Percentiles rank a stretch among this genome's conserved stretches.
phyloP scores from a whole-genome alignment of 2,888 invertebrate genomes.

The Cyaniris semiargus region DNA sequence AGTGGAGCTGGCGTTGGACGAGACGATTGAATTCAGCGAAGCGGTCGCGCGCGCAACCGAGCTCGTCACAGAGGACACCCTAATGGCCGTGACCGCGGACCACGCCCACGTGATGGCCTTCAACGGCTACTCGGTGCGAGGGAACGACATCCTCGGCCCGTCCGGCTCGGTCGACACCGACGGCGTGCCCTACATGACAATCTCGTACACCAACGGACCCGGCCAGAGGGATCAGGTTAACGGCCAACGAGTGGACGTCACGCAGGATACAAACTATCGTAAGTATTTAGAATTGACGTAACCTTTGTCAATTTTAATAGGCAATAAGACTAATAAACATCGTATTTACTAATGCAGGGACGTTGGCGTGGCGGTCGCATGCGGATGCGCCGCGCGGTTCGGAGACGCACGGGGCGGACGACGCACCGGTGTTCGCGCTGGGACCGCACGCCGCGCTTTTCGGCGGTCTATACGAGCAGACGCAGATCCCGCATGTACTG shows the following conservation, averaged over 20 bases:
- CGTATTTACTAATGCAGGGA: neutral
- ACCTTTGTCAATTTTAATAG: neutral
- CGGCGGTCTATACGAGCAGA: constrained; percentile 28
- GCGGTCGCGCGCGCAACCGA: constrained; percentile 69
- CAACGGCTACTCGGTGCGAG: constrained; percentile 81
- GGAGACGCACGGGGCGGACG: constrained; percentile 29
- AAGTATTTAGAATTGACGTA: constrained; percentile 31
- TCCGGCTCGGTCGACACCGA: constrained; percentile 59
- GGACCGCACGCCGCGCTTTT: constrained; percentile 5
- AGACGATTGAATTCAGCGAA: constrained; percentile 81
- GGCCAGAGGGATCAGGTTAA: constrained; percentile 59
- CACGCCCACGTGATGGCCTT: constrained; percentile 84
- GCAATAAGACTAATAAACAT: neutral
- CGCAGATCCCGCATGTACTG: constrained; percentile 20
- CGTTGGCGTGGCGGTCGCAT: constrained; percentile 24
- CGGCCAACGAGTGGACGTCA: constrained; percentile 62
- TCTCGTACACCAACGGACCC: constrained; percentile 81
- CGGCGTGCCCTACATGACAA: constrained; percentile 70
- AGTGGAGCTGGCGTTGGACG: constrained; percentile 80
- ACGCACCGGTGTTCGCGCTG: constrained; percentile 23
- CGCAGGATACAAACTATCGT: constrained; percentile 38
- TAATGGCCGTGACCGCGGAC: constrained; percentile 87
- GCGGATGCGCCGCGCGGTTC: constrained; percentile 29
- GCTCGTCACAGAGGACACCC: constrained; percentile 76
- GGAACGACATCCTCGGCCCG: constrained; percentile 48